These are phyloP conservation scores for Tyrophagus putrescentiae DNA, from an alignment of 1,140 invertebrate species.

Conservation along the genomic window DNA sequence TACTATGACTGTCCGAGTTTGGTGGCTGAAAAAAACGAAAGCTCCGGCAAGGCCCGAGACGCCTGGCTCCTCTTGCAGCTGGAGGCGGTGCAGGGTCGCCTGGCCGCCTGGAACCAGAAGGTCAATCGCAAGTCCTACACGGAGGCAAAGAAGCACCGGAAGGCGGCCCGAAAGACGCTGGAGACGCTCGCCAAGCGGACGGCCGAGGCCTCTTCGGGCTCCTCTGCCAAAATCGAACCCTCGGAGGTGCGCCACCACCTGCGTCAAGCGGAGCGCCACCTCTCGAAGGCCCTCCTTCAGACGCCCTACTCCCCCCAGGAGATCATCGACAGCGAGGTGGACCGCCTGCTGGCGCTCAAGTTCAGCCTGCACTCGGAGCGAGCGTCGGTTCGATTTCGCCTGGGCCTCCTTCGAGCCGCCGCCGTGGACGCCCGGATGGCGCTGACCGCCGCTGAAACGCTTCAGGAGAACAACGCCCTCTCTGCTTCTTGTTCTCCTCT, in stretches of 20 bases:
- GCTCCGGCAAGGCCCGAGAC: not conserved
- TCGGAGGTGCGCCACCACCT: not conserved
- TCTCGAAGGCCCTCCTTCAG: not conserved
- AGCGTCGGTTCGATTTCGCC: not conserved
- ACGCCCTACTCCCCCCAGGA: not conserved
- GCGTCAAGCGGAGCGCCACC: not conserved
- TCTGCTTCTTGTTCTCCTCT: too few relatives aligned
- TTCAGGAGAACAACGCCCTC: conserved; percentile 6
- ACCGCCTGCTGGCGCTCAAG: not conserved
- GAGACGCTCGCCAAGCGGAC: not conserved
- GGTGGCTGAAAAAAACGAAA: too few relatives aligned
- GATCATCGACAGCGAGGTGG: not conserved
- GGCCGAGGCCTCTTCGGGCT: not conserved
- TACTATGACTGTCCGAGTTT: not conserved
- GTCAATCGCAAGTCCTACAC: not conserved
- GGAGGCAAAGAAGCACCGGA: not conserved
- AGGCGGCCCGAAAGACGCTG: not conserved
- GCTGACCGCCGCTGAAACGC: not conserved
- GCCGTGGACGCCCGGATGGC: not conserved
- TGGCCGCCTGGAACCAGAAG: not conserved
- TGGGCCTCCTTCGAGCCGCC: not conserved
- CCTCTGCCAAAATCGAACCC: not conserved
- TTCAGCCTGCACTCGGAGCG: not conserved
- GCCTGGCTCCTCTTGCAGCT: not conserved
- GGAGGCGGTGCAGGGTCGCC: not conserved